Evolutionary conservation across 2,113 vertebrate genomes (phyloP), one percentile per base, ranked within the genome.

Genomic region (Brienomyrus longianalis): DNA sequence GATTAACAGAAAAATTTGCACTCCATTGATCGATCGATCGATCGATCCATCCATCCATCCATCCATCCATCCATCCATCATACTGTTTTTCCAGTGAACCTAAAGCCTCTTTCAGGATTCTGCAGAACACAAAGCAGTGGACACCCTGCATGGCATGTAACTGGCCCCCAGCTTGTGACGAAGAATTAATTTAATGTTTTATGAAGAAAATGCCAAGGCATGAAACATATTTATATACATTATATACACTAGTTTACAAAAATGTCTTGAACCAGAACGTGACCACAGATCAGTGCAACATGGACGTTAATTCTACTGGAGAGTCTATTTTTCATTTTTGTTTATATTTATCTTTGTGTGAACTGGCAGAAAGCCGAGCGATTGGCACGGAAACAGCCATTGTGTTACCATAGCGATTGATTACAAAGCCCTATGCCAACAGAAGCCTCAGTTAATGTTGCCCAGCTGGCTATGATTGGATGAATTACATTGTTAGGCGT

Each of bases 271-370:
- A 66, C 62, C 62, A 11, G 23, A 10, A 66, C 62, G 3, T 66
- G 8, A 66, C 27, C 62, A 66, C 62, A 27, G 62, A 66, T 27
- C 62, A 66, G 62, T 27, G n/a, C 23, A 66, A 86, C 3, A 9
- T 48, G 47, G 45, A 50, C 47, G 52, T 50, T 86, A 27, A 86
- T 27, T 17, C 23, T 9, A 27, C 11, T 48, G 23, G 13, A 51
- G 21, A 86, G 19, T 50, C 70, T 77, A 84, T 10, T 43, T 47
- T 84, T 8, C 45, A 84, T 19, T 43, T 83, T 47, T 45, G 39
- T 84, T 84, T 84, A 84, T 84, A 43, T 84, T 84, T 47, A 84
- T 84, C 45, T 9, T 48, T 48, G 83, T 47, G 83, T 84, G 83
- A 84, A 48, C 83, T 84, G 83, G 83, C 83, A 48, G 39, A 48